A percentile compares a stretch with the other conserved stretches of the same genome.
These are phyloP conservation scores for Pterois miles DNA, from an alignment of 2,797 vertebrate genomes.

Conservation along the genomic window DNA sequence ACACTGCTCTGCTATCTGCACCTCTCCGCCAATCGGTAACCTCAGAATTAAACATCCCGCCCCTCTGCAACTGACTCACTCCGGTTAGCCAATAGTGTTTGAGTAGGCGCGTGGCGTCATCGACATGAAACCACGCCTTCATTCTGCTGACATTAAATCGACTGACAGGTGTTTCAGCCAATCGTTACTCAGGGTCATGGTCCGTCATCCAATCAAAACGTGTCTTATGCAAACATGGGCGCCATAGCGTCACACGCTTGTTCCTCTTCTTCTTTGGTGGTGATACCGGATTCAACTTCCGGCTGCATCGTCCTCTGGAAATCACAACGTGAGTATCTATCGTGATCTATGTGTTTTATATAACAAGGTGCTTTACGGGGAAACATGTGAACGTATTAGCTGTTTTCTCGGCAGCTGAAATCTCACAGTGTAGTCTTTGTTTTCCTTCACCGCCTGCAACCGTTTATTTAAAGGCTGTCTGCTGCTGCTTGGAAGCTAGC, in stretches of 20 bases:
- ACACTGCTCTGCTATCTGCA: background rate
- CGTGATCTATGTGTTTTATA: conserved; percentile 4
- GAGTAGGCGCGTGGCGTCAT: background rate
- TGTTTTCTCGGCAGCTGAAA: background rate
- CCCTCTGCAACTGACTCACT: background rate
- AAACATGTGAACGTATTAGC: rapidly evolving
- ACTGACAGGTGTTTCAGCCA: conserved; percentile 41
- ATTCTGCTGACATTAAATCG: rapidly evolving
- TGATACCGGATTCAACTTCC: conserved; percentile 52
- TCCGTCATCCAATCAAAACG: conserved; percentile 48
- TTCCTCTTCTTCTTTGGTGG: conserved; percentile 45
- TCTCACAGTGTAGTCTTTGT: rapidly evolving
- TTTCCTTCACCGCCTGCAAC: background rate
- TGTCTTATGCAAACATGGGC: conserved; percentile 6
- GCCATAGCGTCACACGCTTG: background rate
- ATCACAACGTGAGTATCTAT: conserved; percentile 78
- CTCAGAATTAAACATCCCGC: background rate
- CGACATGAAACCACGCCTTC: rapidly evolving
- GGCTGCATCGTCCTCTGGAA: conserved; percentile 75
- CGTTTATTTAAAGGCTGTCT: background rate
- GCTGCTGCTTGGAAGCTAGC: background rate
- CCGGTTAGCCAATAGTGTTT: conserved; percentile 18
- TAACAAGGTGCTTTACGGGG: background rate
- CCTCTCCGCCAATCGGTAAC: conserved; percentile 41
- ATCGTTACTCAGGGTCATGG: background rate